Evolutionary conservation across 1,140 invertebrate species (phyloP).

Genomic region (Samia ricini): DNA sequence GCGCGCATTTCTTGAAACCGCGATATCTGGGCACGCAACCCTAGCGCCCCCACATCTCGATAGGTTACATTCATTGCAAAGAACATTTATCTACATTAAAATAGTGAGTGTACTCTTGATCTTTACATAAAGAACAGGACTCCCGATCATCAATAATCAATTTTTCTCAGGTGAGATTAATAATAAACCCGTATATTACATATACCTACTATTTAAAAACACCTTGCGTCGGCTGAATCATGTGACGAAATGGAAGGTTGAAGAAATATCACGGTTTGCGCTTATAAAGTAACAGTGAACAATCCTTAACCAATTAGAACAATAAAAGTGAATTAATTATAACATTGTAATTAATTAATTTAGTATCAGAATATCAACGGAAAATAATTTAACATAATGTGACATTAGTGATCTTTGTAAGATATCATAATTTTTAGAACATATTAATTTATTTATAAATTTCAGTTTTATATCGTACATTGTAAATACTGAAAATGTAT

Average conservation of each 20-base stretch:
- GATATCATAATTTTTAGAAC: no score
- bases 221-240: slow-evolving; percentile 43
- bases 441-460: no score
- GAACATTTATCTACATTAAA: slow-evolving; percentile 39
- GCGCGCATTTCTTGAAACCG: slow-evolving; percentile 33
- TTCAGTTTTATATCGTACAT: no score
- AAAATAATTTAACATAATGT: neutral
- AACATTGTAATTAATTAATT: no score
- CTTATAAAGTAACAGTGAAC: neutral
- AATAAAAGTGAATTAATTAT: neutral
- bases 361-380: neutral
- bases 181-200: slow-evolving; percentile 28
- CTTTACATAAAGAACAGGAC: slow-evolving; percentile 29
- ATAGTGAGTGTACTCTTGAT: slow-evolving; percentile 57
- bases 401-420: neutral
- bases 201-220: slow-evolving; percentile 48
- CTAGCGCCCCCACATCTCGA: slow-evolving; percentile 40
- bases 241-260: slow-evolving; percentile 38
- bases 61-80: slow-evolving; percentile 23
- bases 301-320: neutral
- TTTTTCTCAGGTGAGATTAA: slow-evolving; percentile 49
- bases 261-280: neutral
- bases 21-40: slow-evolving; percentile 32
- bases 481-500: no score
- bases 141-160: slow-evolving; percentile 31